Base-by-base conservation (phyloP, 1,140 invertebrate genomes). In the Drosophila kurseongensis region DNA sequence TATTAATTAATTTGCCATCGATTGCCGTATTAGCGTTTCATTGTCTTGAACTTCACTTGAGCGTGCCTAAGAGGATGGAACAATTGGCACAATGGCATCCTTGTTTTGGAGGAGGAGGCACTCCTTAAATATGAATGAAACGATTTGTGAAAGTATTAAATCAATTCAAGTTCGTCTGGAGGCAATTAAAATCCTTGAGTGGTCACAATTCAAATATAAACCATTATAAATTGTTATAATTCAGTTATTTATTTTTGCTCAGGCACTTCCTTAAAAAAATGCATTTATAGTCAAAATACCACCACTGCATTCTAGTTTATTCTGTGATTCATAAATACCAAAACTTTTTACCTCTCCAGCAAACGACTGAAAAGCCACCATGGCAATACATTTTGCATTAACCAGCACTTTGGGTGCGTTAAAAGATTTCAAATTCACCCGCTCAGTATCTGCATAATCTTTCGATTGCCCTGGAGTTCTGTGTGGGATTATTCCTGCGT, bases 1-100 rank as follows among this genome's bases (percentile, higher is more conserved):
- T 79, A 82, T 83, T 88, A 79, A 89, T 88, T 88, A 89, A 88
- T 89, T 88, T 79, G 44, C 63, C 67, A 77, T 89, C 60, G 83
- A 89, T 89, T 83, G 71, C 44, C 55, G 55, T 58, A 62, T 79
- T 75, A 79, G 63, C 48, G 50, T 52, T 35, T 38, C 66, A 78
- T 76, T 86, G 83, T 82, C 69, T 86, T 57, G 60, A 38, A 23
- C 55, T 71, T 52, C 82, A 72, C 45, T 82, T 23, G 61, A 35
- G 48, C 47, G 56, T 50, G 47, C 48, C 50, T 78, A 66, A 74
- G 77, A 69, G 78, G 68, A 86, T 75, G 58, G 27, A 42, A 32
- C 16, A 14, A 42, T 32, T 38, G 69, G 10, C 54, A n/a, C 50
- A 41, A 41, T 48, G 18, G 27, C 66, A 13, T 36, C 29, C 3